Evolutionary conservation across 92 coral and sea anemone genomes (phyloP), one percentile per base, ranked within the genome.

Genomic region (Pocillopora meandrina): DNA sequence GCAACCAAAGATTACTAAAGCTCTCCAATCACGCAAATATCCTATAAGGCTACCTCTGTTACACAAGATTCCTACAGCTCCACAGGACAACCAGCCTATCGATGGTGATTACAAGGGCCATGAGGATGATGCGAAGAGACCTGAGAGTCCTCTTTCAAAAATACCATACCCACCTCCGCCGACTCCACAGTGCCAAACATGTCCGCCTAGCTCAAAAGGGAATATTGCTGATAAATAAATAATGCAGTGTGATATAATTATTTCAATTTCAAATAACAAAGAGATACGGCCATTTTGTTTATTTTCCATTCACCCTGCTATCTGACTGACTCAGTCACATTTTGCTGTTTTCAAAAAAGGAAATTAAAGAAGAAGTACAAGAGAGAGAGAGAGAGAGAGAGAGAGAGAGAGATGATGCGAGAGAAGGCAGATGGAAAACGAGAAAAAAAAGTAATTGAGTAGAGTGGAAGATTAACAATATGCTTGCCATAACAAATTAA

Each of bases 121-220:
- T 8, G n/a, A 65, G 47, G 13, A 79, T 52, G 17, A 47, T 52
- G 60, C 33, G 16, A 9, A n/a, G 10, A 49, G 73, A 20, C 15
- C 73, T 12, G 61, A 79, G 11, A 79, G 80, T 23, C 65, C 80
- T 33, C 33, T 19, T 56, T 35, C 49, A 17, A 79, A 20, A 65
- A 35, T 21, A 10, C 83, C 83, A 49, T 19, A 55, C 36, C 36
- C 83, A 13, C 83, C 83, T 26, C 83, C 83, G 52, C 83, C 83
- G 18, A 79, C 83, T 5, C 83, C 83, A 47, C 52, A 20, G 26
- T 66, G 36, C 7, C 72, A 79, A 13, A 66, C 23, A 49, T 14
- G 21, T 5, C 34, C 78, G 12, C 21, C 61, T 3, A 21, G 63
- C 55, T 74, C 78, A 2, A 19, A 17, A 14, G 17, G 34, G 10